A percentile compares a stretch with the other conserved stretches of the same genome.
These are phyloP conservation scores for Fratercula arctica DNA, from an alignment of 2,797 vertebrate species.

Conservation along the genomic window DNA sequence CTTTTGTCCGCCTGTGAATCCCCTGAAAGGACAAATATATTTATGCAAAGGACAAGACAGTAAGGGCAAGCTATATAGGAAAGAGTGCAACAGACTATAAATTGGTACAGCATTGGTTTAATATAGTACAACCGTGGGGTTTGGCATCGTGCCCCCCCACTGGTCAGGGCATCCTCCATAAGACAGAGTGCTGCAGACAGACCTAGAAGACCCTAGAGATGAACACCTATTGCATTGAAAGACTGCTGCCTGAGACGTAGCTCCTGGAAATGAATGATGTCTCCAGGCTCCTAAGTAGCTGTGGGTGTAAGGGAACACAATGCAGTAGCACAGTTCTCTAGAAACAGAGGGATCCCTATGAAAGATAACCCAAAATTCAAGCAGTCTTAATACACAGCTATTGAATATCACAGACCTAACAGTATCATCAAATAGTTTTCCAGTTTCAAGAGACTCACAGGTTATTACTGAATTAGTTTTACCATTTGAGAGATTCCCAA, in stretches of 20 bases:
- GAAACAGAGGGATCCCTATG: background rate
- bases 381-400: background rate
- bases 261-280: background rate
- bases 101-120: background rate
- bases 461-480: background rate
- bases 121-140: background rate
- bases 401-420: background rate
- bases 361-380: background rate
- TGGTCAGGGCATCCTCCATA: background rate
- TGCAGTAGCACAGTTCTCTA: background rate
- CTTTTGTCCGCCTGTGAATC: conserved; percentile 90
- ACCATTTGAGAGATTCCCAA: conserved; percentile 96
- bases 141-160: background rate
- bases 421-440: background rate
- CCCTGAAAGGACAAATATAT: conserved; percentile 74
- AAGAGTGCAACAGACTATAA: background rate
- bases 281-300: background rate
- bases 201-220: background rate
- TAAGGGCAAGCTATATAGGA: background rate
- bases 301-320: background rate
- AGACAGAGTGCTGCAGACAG: background rate
- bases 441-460: background rate
- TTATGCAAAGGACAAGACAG: background rate
- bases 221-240: background rate
- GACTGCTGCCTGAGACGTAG: background rate